Percentiles rank a stretch among this genome's conserved stretches.
Conservation (phyloP, 2,888 invertebrate species). For the Drosophila atroscutellata region DNA sequence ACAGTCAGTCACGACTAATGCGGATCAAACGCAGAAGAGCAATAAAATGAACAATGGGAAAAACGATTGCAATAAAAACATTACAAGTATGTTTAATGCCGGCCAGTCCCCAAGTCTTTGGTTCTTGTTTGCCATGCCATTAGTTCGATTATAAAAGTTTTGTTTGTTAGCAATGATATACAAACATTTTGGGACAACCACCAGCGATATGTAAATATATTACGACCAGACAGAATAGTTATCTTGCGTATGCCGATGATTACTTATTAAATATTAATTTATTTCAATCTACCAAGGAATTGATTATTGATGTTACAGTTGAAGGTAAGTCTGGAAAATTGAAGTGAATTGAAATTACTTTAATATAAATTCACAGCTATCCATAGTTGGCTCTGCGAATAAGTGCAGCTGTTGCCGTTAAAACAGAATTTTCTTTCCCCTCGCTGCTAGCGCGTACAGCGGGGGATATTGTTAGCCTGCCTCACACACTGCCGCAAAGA, state of each 20-base stretch:
- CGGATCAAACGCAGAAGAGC: conserved; percentile 52
- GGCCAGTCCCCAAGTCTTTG: neutral
- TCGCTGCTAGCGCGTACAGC: neutral
- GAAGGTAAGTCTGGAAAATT: neutral
- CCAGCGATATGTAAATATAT: neutral
- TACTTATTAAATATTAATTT: neutral
- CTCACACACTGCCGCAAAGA: neutral
- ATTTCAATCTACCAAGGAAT: neutral
- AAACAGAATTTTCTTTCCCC: neutral
- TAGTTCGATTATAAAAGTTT: conserved; percentile 34
- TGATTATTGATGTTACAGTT: neutral
- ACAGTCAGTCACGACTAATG: conserved; percentile 45
- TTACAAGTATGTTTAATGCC: conserved; percentile 3
- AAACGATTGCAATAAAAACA: conserved; percentile 16
- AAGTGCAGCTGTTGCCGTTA: neutral
- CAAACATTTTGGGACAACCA: neutral
- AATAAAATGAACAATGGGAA: conserved; percentile 15
- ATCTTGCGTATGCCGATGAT: neutral
- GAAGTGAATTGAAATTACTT: neutral
- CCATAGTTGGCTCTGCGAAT: neutral
- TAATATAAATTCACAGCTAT: neutral
- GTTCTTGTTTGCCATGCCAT: conserved; percentile 11
- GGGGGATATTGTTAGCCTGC: neutral
- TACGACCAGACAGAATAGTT: neutral
- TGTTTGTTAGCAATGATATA: neutral